Percentiles rank a stretch among this genome's conserved stretches.
Evolutionary conservation across 2,888 invertebrate genomes (phyloP).

Genomic region (Chouioia cunea): DNA sequence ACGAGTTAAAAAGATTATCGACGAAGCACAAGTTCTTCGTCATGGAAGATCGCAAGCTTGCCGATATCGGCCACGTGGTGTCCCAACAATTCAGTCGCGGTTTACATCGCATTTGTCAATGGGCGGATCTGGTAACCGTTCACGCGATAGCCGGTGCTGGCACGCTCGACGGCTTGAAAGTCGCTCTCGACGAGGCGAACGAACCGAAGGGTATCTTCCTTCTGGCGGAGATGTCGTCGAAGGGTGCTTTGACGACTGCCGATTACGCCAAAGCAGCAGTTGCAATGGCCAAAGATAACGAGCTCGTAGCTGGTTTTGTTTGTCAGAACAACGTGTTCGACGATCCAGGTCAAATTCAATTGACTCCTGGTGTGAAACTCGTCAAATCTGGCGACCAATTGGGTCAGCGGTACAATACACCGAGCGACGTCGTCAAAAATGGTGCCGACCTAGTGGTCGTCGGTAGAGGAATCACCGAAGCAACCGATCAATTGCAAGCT

Average conservation of each 20-base stretch:
- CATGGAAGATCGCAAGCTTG: conserved; percentile 97
- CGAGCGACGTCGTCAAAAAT: conserved; percentile 82
- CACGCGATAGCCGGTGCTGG: conserved; percentile 90
- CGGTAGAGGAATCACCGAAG: conserved; percentile 88
- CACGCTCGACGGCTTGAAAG: conserved; percentile 71
- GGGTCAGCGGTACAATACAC: conserved; percentile 91
- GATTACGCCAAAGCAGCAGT: conserved; percentile 78
- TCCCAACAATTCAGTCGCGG: conserved; percentile 85
- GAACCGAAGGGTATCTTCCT: conserved; percentile 84
- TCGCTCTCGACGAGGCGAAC: conserved; percentile 47
- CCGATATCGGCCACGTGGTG: conserved; percentile 96
- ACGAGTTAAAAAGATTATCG: conserved; percentile 77
- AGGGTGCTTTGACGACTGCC: conserved; percentile 75
- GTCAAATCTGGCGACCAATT: conserved; percentile 78
- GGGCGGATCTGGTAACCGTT: conserved; percentile 94
- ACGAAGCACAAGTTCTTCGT: conserved; percentile 87
- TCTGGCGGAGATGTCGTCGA: conserved; percentile 90
- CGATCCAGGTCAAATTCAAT: conserved; percentile 84
- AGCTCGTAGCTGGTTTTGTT: conserved; percentile 90
- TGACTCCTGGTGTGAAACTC: conserved; percentile 94
- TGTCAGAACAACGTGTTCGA: conserved; percentile 83
- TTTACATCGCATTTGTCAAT: conserved; percentile 80
- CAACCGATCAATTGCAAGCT: conserved; percentile 75
- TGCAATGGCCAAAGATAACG: conserved; percentile 78
- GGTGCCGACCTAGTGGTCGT: conserved; percentile 96